These are phyloP conservation scores for Bombycilla garrulus DNA, from an alignment of 2,113 vertebrate species.

Conservation along the genomic window DNA sequence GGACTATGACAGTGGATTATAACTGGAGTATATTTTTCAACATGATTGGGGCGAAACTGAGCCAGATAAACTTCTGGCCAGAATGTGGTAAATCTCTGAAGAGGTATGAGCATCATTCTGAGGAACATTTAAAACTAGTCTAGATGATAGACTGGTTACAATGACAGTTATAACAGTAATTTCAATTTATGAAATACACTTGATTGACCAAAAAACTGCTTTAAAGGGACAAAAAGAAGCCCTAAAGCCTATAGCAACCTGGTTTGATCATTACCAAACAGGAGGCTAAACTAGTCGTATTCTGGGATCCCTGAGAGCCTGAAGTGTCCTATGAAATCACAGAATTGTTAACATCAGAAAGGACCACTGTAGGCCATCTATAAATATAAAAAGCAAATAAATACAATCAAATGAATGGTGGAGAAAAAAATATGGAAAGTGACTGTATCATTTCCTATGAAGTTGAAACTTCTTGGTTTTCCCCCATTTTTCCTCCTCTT, in stretches of 20 bases:
- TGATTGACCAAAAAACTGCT: neutral
- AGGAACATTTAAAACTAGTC: neutral
- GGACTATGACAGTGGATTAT: neutral
- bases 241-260: neutral
- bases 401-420: neutral
- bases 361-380: neutral
- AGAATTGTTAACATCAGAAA: neutral
- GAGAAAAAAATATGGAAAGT: neutral
- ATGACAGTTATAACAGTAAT: neutral
- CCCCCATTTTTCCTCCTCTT: accelerated
- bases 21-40: neutral
- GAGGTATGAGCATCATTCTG: neutral
- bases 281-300: neutral
- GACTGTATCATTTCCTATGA: neutral
- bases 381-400: neutral
- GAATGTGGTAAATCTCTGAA: neutral
- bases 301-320: neutral
- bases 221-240: neutral
- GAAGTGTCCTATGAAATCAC: neutral
- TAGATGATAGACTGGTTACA: neutral
- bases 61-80: neutral
- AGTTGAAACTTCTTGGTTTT: neutral
- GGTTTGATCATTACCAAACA: neutral
- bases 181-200: neutral
- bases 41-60: neutral